A percentile compares a stretch with the other conserved stretches of the same genome.
phyloP scores from a whole-genome alignment of 2,888 invertebrate genomes.

The Scaptomyza polygonia region DNA sequence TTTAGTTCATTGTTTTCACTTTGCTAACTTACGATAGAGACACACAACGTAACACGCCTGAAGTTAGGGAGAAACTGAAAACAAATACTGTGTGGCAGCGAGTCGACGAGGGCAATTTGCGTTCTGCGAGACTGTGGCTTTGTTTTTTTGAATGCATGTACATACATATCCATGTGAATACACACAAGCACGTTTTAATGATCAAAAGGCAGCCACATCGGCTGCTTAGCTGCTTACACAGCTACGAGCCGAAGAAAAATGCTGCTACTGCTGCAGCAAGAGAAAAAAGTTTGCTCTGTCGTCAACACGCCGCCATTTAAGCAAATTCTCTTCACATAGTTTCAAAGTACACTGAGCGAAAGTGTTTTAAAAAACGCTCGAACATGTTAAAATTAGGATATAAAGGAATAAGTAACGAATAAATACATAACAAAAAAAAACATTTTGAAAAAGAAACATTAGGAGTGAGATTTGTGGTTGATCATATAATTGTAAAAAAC shows the following conservation, averaged over 20 bases:
- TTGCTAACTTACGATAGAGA: background rate
- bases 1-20: background rate
- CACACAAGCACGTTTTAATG: constrained; percentile 11
- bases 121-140: constrained; percentile 18
- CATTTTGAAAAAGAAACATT: no score
- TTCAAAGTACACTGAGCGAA: background rate
- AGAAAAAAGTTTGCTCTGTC: constrained; percentile 1
- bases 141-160: background rate
- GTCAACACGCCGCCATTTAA: no score
- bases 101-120: constrained; percentile 20
- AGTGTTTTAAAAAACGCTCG: background rate
- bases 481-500: no score
- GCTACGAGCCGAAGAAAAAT: background rate
- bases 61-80: constrained; percentile 54
- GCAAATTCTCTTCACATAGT: background rate
- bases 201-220: constrained; percentile 10
- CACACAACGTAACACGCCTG: constrained; percentile 51
- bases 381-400: background rate
- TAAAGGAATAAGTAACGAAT: no score
- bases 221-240: background rate
- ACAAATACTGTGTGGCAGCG: constrained; percentile 25
- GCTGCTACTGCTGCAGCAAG: background rate
- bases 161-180: background rate
- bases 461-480: no score
- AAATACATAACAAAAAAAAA: no score